phyloP scores from a whole-genome alignment of 2,113 vertebrate genomes.

The Notothenia rossii region DNA sequence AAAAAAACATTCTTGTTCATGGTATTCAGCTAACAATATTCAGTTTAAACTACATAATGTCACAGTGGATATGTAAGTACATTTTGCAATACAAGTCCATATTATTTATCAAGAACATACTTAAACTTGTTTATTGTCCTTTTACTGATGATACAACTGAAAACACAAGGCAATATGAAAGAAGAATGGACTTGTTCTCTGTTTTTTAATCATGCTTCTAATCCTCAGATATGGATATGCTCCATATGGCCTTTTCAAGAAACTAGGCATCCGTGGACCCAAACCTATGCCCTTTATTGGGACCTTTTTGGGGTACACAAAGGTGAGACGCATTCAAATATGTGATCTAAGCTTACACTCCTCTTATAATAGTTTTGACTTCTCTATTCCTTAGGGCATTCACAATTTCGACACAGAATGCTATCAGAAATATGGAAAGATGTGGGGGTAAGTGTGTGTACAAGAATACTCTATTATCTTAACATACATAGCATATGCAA shows the following conservation, averaged over 20 bases:
- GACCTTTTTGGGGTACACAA: constrained; percentile 73
- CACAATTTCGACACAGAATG: constrained; percentile 77
- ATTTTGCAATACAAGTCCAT: background rate
- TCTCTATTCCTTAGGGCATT: constrained; percentile 67
- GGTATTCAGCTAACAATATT: too few species aligned
- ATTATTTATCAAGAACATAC: background rate
- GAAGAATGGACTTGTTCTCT: background rate
- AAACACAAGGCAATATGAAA: background rate
- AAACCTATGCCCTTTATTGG: constrained; percentile 83
- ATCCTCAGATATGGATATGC: constrained; percentile 82
- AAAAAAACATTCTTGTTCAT: too few species aligned
- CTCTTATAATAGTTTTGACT: background rate
- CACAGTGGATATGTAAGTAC: background rate
- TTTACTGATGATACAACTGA: background rate
- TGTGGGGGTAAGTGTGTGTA: constrained; percentile 81
- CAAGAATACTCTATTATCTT: background rate
- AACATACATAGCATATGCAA: background rate
- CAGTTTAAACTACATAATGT: background rate
- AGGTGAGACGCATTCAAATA: constrained; percentile 67
- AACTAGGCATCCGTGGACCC: constrained; percentile 82
- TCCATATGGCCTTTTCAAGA: constrained; percentile 82
- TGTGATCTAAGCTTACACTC: background rate
- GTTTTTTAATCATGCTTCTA: constrained; percentile 9
- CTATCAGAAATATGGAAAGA: constrained; percentile 81
- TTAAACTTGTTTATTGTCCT: background rate